These are phyloP conservation scores for Galemys pyrenaicus DNA, from an alignment of 2,113 vertebrate genomes.

Conservation along the genomic window DNA sequence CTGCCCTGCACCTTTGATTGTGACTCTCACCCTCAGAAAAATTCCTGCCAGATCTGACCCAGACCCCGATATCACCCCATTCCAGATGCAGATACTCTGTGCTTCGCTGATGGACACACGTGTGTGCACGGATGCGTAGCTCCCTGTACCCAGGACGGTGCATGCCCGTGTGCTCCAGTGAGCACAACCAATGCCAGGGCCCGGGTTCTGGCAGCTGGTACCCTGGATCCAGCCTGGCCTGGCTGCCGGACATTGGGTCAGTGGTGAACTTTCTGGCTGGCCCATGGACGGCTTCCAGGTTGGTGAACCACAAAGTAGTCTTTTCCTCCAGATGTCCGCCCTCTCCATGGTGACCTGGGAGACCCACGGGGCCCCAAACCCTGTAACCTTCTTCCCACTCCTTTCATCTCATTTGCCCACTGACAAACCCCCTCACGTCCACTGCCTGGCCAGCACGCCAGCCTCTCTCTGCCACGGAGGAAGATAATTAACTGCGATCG, in stretches of 20 bases:
- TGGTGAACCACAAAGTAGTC: not conserved
- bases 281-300: not conserved
- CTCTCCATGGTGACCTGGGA: not conserved
- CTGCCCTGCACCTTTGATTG: not conserved
- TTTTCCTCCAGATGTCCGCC: not conserved
- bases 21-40: not conserved
- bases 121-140: not conserved
- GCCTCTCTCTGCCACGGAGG: slow-evolving; percentile 23
- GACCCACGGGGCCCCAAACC: not conserved
- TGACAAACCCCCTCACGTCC: not conserved
- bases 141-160: too few relatives aligned
- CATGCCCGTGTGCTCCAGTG: accelerated
- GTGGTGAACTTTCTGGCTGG: not conserved
- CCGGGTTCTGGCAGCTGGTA: too few relatives aligned
- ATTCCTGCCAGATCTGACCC: not conserved
- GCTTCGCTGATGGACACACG: too few relatives aligned
- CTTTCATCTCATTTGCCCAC: not conserved
- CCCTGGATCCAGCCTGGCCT: not conserved
- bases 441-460: not conserved
- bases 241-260: not conserved
- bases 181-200: accelerated
- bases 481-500: slow-evolving; percentile 65
- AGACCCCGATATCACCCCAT: not conserved
- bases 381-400: not conserved
- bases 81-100: not conserved